phyloP scores from a whole-genome alignment of 2,113 vertebrate species.

The Serranochromis macrocephalus region DNA sequence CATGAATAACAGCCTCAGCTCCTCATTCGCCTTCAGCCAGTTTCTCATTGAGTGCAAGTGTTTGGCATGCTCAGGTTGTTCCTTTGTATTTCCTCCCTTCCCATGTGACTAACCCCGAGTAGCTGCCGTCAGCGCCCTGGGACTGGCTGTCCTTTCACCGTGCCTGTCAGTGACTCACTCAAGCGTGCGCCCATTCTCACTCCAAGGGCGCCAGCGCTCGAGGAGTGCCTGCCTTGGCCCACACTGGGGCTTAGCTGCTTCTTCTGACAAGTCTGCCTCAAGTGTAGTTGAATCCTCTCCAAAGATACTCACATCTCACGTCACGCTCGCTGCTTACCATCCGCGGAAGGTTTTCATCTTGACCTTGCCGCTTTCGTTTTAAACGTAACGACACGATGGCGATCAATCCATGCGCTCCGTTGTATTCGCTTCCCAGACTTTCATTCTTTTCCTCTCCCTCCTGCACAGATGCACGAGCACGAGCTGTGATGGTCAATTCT shows the following conservation, averaged over 20 bases:
- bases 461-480: not conserved
- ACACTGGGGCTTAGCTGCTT: not conserved
- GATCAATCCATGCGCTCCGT: not conserved
- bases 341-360: not conserved
- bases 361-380: not conserved
- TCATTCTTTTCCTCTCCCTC: not conserved
- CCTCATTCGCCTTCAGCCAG: not conserved
- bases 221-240: constrained; percentile 9
- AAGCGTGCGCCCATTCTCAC: constrained; percentile 35
- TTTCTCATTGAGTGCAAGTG: not conserved
- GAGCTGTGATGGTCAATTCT: not conserved
- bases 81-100: constrained; percentile 23
- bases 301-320: not conserved
- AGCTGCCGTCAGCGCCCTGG: constrained; percentile 24
- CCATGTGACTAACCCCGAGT: constrained; percentile 42
- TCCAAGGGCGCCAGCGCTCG: not conserved
- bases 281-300: not conserved
- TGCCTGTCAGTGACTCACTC: constrained; percentile 40
- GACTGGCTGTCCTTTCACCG: constrained; percentile 41
- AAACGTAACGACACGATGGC: not conserved
- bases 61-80: constrained; percentile 22
- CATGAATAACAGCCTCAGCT: not conserved
- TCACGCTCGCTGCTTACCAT: not conserved
- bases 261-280: constrained; percentile 2
- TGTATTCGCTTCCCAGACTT: not conserved